phyloP scores from a whole-genome alignment of 2,888 invertebrate genomes.

The Camponotus fellah region DNA sequence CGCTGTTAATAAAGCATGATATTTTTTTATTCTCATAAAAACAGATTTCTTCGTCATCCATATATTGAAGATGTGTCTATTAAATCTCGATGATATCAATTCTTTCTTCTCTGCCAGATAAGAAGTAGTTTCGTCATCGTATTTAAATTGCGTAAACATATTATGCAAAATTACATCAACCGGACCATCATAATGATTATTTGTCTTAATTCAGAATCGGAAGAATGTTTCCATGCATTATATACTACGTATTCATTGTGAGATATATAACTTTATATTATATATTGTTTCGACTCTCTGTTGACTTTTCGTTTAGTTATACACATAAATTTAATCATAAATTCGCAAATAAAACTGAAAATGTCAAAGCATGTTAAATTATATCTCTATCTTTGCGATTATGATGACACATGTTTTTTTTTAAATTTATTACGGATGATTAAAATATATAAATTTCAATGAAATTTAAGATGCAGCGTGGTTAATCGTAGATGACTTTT shows the following conservation, averaged over 20 bases:
- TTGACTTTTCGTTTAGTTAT: neutral
- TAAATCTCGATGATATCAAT: neutral
- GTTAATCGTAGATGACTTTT: neutral
- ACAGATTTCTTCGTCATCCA: neutral
- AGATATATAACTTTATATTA: neutral
- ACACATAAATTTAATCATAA: neutral
- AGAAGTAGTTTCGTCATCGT: neutral
- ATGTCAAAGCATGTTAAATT: neutral
- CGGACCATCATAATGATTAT: neutral
- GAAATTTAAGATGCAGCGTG: neutral
- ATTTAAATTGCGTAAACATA: neutral
- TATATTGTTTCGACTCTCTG: neutral
- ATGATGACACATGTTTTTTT: neutral
- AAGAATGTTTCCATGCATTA: neutral
- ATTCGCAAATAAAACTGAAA: neutral
- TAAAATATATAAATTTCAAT: slow-evolving; percentile 5
- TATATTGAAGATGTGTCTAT: neutral
- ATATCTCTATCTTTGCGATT: neutral
- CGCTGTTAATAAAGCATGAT: neutral
- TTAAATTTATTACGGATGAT: neutral
- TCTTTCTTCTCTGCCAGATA: neutral
- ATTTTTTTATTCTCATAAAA: neutral
- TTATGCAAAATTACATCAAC: neutral
- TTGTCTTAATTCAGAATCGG: neutral
- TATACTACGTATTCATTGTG: neutral